These are phyloP conservation scores for Leptarthrus brevirostris DNA, from an alignment of 2,888 invertebrate species.

Conservation along the genomic window DNA sequence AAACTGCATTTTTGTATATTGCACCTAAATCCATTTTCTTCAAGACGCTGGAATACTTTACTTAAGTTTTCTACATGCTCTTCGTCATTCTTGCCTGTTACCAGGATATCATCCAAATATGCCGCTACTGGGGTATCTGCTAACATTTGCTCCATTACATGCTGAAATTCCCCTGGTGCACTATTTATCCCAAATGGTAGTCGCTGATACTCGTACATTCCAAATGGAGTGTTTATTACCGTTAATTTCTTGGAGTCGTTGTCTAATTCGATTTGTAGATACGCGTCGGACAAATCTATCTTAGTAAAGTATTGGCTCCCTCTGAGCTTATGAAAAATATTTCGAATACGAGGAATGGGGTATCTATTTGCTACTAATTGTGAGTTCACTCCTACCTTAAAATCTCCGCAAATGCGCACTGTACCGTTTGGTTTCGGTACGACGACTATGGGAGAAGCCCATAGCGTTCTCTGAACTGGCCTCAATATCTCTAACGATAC, in stretches of 20 bases:
- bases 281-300: slow-evolving; percentile 11
- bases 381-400: no score
- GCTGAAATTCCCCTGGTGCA: slow-evolving; percentile 53
- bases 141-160: slow-evolving; percentile 53
- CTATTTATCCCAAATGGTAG: slow-evolving; percentile 55
- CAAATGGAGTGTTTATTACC: slow-evolving; percentile 52
- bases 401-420: no score
- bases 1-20: slow-evolving; percentile 56
- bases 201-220: slow-evolving; percentile 55
- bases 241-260: neutral
- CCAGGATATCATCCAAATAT: slow-evolving; percentile 33
- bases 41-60: slow-evolving; percentile 44
- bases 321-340: slow-evolving; percentile 7
- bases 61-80: no score
- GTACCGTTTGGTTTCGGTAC: no score
- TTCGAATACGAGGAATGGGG: no score
- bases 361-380: no score
- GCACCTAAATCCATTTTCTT: slow-evolving; percentile 53
- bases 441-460: no score
- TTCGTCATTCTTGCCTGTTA: neutral
- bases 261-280: slow-evolving; percentile 4
- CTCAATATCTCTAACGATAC: no score
- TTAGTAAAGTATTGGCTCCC: slow-evolving; percentile 27
- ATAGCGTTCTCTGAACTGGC: no score
- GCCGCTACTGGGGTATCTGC: neutral